A percentile compares a stretch with the other conserved stretches of the same genome.
These are phyloP conservation scores for Labia minor DNA, from an alignment of 2,888 invertebrate genomes.

Conservation along the genomic window DNA sequence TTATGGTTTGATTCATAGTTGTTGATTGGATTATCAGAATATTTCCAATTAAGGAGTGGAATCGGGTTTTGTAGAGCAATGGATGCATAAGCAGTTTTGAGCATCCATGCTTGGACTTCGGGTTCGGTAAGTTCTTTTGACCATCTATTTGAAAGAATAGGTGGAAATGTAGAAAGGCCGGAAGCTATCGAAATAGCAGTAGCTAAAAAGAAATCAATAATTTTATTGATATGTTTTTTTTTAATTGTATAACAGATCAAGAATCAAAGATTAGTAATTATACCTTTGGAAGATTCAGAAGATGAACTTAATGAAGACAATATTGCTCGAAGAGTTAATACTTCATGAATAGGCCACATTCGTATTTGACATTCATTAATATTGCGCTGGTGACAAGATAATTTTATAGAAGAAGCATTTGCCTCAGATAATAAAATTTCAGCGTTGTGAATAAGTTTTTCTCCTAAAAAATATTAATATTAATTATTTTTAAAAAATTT, in stretches of 20 bases:
- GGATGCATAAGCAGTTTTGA: neutral
- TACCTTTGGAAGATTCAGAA: neutral
- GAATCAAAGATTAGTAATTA: neutral
- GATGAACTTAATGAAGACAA: neutral
- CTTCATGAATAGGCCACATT: conserved; percentile 24
- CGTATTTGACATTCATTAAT: neutral
- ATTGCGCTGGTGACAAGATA: neutral
- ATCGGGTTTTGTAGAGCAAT: neutral
- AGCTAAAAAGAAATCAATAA: neutral
- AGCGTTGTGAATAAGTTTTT: neutral
- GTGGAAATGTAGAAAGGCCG: neutral
- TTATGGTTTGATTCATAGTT: no score
- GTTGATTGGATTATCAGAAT: no score
- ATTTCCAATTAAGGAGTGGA: no score
- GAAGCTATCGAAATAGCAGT: neutral
- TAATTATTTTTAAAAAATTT: neutral
- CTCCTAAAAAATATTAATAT: neutral
- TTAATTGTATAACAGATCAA: no score
- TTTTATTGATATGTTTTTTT: no score
- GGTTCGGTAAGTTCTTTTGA: neutral
- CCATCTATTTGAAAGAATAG: neutral
- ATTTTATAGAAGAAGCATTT: neutral
- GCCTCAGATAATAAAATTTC: neutral
- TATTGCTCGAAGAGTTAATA: neutral
- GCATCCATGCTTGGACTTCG: neutral